Evolutionary conservation across 1,140 invertebrate species (phyloP).

Genomic region (Anagrus nilaparvatae): DNA sequence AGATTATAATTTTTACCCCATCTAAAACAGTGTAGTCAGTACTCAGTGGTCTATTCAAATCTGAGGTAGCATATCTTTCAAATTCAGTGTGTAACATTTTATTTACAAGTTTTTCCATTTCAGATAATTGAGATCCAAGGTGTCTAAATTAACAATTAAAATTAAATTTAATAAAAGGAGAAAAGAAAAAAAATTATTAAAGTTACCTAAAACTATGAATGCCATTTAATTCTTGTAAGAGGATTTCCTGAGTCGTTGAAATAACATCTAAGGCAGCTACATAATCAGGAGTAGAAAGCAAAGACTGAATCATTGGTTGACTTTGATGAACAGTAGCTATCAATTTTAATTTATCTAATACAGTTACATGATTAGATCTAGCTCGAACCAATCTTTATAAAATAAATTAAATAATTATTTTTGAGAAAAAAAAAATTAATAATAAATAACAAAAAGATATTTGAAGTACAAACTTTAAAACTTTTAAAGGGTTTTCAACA

Average conservation of each 20-base stretch:
- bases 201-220: conserved; percentile 77
- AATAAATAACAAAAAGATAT: not conserved
- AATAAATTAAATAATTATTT: not conserved
- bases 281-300: conserved; percentile 93
- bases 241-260: conserved; percentile 89
- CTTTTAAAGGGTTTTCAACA: conserved; percentile 68
- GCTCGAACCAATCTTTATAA: conserved; percentile 43
- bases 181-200: conserved; percentile 6
- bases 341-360: conserved; percentile 71
- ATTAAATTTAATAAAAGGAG: conserved; percentile 4
- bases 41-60: conserved; percentile 78
- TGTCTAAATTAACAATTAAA: conserved; percentile 53
- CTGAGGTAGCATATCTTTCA: conserved; percentile 79
- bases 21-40: conserved; percentile 56
- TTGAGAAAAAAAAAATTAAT: not conserved
- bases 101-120: conserved; percentile 93
- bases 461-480: conserved; percentile 47
- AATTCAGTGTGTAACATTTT: conserved; percentile 96
- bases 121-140: conserved; percentile 88
- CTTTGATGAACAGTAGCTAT: conserved; percentile 96
- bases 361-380: conserved; percentile 50
- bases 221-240: conserved; percentile 78
- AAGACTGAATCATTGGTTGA: conserved; percentile 90
- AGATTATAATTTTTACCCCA: conserved; percentile 30
- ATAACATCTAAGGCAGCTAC: conserved; percentile 96